Evolutionary conservation across 2,113 vertebrate species (phyloP).

Genomic region (Loxodonta africana): DNA sequence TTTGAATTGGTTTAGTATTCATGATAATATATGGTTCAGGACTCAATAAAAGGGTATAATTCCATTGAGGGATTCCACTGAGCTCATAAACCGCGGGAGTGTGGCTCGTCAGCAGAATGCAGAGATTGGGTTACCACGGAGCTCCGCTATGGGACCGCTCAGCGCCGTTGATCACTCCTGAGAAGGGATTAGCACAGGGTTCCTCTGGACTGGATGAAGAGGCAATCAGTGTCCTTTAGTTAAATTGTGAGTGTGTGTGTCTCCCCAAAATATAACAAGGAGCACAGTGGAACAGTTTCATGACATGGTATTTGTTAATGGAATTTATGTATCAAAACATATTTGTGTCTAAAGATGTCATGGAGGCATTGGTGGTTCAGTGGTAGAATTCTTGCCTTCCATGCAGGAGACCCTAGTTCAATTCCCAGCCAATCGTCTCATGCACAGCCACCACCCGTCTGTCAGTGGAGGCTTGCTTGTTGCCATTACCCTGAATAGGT

Average conservation of each 20-base stretch:
- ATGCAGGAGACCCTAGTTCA: background rate
- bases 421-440: background rate
- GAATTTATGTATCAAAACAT: background rate
- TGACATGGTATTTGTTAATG: background rate
- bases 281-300: background rate
- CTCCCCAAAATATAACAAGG: background rate
- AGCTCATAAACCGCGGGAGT: conserved; percentile 88
- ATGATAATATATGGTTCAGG: conserved; percentile 87
- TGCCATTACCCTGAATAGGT: background rate
- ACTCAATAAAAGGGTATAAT: conserved; percentile 89
- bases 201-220: conserved; percentile 18
- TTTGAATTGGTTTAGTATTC: conserved; percentile 84
- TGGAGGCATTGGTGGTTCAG: background rate
- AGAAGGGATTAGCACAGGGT: conserved; percentile 66
- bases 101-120: conserved; percentile 87
- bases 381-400: background rate
- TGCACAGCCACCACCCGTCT: background rate
- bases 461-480: background rate
- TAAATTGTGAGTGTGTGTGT: background rate
- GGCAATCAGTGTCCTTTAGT: background rate
- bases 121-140: conserved; percentile 83
- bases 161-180: conserved; percentile 75
- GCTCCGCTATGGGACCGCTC: conserved; percentile 72
- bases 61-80: conserved; percentile 89
- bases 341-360: background rate